These are phyloP conservation scores for Todiramphus saurophagus DNA, from an alignment of 2,113 vertebrate genomes.

Conservation along the genomic window DNA sequence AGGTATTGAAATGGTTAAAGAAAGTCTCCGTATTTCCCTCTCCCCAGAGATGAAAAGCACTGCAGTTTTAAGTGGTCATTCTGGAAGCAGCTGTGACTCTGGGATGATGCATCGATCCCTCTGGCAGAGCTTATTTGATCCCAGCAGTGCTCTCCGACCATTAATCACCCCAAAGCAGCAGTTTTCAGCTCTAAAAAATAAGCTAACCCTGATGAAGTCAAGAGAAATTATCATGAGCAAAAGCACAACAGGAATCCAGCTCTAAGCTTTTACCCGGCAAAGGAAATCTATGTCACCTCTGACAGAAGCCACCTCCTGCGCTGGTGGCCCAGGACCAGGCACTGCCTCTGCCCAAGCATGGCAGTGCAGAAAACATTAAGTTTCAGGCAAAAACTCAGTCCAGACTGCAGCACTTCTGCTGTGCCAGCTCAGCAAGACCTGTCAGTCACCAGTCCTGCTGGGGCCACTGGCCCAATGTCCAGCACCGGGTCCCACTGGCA, in stretches of 20 bases:
- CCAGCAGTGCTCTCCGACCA: background rate
- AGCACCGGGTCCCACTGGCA: fast-evolving
- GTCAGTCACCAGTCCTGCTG: fast-evolving
- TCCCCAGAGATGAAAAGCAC: background rate
- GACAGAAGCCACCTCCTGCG: background rate
- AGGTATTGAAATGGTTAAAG: background rate
- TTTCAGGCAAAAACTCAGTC: fast-evolving
- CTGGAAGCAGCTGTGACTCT: background rate
- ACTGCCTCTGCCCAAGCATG: fast-evolving
- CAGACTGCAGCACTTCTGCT: background rate
- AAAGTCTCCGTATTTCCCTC: background rate
- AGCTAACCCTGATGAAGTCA: background rate
- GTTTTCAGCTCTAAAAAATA: background rate
- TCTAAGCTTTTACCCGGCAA: background rate
- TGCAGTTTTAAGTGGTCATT: background rate
- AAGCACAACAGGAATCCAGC: background rate
- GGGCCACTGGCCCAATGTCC: background rate
- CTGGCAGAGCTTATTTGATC: background rate
- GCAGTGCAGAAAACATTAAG: background rate
- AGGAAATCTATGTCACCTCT: background rate
- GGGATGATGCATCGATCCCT: background rate
- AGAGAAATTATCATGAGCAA: background rate
- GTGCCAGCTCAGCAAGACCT: background rate
- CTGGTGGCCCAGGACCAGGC: background rate
- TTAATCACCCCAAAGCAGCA: background rate